phyloP scores from a whole-genome alignment of 2,797 vertebrate genomes.

The Eulemur rubriventer region DNA sequence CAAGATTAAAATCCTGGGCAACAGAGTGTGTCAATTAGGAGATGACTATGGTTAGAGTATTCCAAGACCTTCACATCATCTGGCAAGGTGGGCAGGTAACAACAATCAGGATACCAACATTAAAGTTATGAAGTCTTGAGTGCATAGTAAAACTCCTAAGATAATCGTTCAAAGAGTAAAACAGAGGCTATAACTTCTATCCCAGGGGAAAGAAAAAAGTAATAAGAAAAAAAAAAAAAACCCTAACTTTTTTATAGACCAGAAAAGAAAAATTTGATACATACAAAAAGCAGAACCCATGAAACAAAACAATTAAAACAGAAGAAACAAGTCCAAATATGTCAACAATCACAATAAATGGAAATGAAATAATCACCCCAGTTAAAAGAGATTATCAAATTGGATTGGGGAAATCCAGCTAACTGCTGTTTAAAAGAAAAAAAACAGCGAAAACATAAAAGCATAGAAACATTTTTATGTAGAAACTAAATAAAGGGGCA shows the following conservation, averaged over 20 bases:
- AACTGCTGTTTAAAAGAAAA: neutral
- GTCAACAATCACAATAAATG: neutral
- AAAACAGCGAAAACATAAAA: neutral
- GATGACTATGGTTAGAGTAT: fast-evolving
- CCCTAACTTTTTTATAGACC: neutral
- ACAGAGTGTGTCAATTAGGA: neutral
- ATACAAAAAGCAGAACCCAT: neutral
- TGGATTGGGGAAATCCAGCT: neutral
- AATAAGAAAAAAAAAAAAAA: neutral
- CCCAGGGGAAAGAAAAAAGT: neutral
- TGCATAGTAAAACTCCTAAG: neutral
- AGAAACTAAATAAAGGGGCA: neutral
- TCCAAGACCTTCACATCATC: neutral
- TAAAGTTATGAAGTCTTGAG: neutral
- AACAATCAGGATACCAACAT: no score
- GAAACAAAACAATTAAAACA: neutral
- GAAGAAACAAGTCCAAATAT: neutral
- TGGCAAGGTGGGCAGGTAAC: neutral
- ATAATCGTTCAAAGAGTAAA: neutral
- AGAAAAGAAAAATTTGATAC: neutral
- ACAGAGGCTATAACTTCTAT: neutral
- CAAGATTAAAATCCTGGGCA: neutral
- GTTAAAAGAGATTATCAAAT: neutral
- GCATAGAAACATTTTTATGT: neutral
- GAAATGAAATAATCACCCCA: neutral